Percentiles rank a stretch among this genome's conserved stretches.
phyloP scores from a whole-genome alignment of 1,140 invertebrate species.

The Cydia strobilella region DNA sequence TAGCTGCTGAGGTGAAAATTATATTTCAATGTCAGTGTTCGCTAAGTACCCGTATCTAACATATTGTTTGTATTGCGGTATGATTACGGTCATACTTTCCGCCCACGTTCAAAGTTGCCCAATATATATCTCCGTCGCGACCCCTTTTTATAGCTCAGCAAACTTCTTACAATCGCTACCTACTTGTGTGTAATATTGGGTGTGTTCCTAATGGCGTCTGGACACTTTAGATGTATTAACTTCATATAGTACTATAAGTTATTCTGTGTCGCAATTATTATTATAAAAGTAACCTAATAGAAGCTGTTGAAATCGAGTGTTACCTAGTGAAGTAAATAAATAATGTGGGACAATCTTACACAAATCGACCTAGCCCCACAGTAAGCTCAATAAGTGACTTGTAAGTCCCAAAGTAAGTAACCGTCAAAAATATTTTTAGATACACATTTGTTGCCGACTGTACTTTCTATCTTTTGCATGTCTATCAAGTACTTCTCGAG shows the following conservation, averaged over 20 bases:
- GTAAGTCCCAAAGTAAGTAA: no score
- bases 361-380: no score
- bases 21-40: background rate
- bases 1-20: no score
- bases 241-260: no score
- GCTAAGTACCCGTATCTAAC: background rate
- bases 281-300: background rate
- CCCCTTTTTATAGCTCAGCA: background rate
- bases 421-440: no score
- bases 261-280: background rate
- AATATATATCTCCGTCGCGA: background rate
- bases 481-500: no score
- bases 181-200: constrained; percentile 4
- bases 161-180: constrained; percentile 2
- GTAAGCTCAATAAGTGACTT: no score
- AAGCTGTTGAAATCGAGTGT: background rate
- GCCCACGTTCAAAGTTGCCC: background rate
- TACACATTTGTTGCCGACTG: no score
- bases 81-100: no score
- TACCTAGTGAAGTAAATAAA: background rate
- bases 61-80: constrained; percentile 11
- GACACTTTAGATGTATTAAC: constrained; percentile 5
- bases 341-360: no score
- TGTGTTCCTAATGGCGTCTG: background rate
- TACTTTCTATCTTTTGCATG: no score